These are phyloP conservation scores for Lithobates pipiens DNA, from an alignment of 2,797 vertebrate genomes.

Conservation along the genomic window DNA sequence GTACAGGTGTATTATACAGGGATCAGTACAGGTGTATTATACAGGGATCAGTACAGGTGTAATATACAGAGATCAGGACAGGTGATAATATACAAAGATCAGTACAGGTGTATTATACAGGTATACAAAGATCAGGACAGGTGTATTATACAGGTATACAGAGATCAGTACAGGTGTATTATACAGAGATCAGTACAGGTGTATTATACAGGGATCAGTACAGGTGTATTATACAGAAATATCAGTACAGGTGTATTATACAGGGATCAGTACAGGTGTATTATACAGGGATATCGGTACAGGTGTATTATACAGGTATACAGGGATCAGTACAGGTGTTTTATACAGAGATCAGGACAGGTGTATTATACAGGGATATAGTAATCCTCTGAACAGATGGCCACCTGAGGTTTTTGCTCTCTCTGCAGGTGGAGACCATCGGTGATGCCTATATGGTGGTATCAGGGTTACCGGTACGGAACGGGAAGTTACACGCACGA, in stretches of 20 bases:
- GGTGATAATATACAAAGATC: background rate
- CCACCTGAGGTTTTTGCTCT: no score
- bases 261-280: no score
- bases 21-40: background rate
- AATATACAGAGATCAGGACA: background rate
- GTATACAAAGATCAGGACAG: background rate
- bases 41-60: background rate
- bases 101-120: background rate
- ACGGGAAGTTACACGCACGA: no score
- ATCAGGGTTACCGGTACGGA: no score
- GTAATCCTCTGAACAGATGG: no score
- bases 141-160: background rate
- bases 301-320: background rate
- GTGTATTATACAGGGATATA: background rate
- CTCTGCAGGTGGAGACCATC: no score
- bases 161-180: background rate
- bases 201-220: background rate
- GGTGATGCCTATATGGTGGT: no score
- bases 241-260: background rate
- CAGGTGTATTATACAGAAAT: background rate
- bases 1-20: background rate
- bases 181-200: background rate
- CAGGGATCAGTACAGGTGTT: background rate
- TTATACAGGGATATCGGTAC: background rate
- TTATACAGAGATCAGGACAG: background rate